phyloP scores from a whole-genome alignment of 2,888 invertebrate genomes.

The Diloba caeruleocephala region DNA sequence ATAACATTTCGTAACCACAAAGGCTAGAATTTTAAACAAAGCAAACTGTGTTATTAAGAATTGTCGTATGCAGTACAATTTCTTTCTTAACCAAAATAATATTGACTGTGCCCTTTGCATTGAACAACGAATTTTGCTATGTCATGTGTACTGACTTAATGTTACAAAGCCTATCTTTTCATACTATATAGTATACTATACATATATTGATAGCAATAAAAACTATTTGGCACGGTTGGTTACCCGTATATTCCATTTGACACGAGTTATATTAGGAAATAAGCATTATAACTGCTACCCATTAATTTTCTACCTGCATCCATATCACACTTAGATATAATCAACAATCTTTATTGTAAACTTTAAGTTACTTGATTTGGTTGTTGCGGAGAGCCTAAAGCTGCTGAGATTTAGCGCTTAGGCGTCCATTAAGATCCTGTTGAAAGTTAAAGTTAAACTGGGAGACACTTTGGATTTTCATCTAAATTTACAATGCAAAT shows the following conservation, averaged over 20 bases:
- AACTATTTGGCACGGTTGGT: too few species aligned
- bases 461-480: conserved; percentile 69
- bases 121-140: too few species aligned
- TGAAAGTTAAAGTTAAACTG: conserved; percentile 70
- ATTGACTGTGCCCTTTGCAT: neutral
- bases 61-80: conserved; percentile 29
- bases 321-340: too few species aligned
- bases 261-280: too few species aligned
- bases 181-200: too few species aligned
- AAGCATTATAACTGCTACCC: too few species aligned
- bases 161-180: too few species aligned
- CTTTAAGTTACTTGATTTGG: conserved; percentile 66
- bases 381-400: conserved; percentile 70
- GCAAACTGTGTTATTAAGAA: conserved; percentile 34
- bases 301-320: too few species aligned
- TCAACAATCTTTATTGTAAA: too few species aligned
- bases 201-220: too few species aligned
- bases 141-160: too few species aligned
- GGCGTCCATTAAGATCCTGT: conserved; percentile 70
- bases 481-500: conserved; percentile 70
- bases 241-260: too few species aligned
- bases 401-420: conserved; percentile 70
- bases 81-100: conserved; percentile 7
- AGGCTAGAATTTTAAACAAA: conserved; percentile 37
- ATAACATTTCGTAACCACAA: conserved; percentile 43